Base-by-base conservation (phyloP, 2,113 vertebrate genomes). In the Fulmarus glacialis region DNA sequence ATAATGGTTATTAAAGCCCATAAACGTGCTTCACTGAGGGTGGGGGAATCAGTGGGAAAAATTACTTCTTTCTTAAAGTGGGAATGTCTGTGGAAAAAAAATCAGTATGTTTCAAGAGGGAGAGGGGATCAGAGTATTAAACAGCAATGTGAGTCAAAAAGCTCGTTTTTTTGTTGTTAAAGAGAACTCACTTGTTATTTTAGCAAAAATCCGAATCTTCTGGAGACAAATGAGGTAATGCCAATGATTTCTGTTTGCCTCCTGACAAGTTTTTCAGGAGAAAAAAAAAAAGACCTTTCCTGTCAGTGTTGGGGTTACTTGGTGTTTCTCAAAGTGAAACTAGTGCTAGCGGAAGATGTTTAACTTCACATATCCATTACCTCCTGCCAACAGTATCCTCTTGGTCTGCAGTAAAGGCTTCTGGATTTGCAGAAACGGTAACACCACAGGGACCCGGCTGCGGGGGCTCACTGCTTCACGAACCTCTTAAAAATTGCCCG, bases 361-460 rank as follows among this genome's bases (percentile, higher is more conserved):
- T n/a, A 38, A 38, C 36, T 56, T 55, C 45, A 12, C 6, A 4
- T 73, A 14, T 27, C 27, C 34, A 20, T 42, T 52, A 7, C 34
- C 59, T 74, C 23, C 29, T 15, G 11, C 24, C 8, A 6, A 8
- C 42, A 40, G 34, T 40, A 40, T 40, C 23, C 34, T 38, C 26
- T 4, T 53, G 40, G n/a, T 71, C 74, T 90, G 9, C 8, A 5
- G 71, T 45, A 10, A 58, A 59, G 47, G 59, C 34, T 34, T 30
- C 67, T 78, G 47, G 12, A 15, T 67, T 34, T 90, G 30, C 38
- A 66, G 78, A 34, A 75, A 4, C 0, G 2, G 11, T 11, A 9
- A 8, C 18, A 5, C 4, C 0, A 0, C 32, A 11, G 58, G 21
- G 30, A 62, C n/a, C 30, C 0, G 0, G 26, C n/a, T 29, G 59